Evolutionary conservation across 30 jellyfish, hydroid and myxozoan species (phyloP), one percentile per base, ranked within the genome.

Genomic region (Nemopilema nomurai): DNA sequence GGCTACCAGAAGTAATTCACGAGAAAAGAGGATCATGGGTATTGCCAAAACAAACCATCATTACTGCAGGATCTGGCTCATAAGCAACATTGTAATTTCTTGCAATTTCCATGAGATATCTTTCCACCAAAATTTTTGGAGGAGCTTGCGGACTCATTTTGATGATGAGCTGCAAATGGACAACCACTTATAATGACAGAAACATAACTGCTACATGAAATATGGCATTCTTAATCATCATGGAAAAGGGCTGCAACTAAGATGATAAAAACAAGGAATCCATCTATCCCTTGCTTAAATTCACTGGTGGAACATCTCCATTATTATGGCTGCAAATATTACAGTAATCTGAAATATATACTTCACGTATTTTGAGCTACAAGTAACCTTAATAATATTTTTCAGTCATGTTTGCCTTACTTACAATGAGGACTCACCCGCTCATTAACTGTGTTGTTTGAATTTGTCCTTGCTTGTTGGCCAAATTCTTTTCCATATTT

Each of bases 101-200:
- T 78, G 98, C 98, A 64, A 93, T 93, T 50, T 88, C 98, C 57
- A 93, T 53, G 24, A 93, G 93, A 64, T 93, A 93, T 20, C 97
- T 82, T 73, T 93, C 98, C 62, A 93, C 98, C 71, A 93, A 77
- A 33, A 88, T 71, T 71, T 88, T 88, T 66, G 97, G 98, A 53
- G 98, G 98, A 21, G 98, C 97, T 24, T 89, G 93, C 16, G 98
- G 98, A 64, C 98, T 93, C 92, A 93, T 62, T 78, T 93, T 93
- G 71, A 80, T 75, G 20, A 93, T 93, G 49, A 93, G 72, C 98
- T 93, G 51, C 25, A 76, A 76, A 76, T 28, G 71, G 28, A 79
- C 28, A 41, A 41, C 57, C 57, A 41, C n/a, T 41, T 3, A 41
- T 3, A 41, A 13, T 41, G 26, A 9, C 63, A 57, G 52, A 13